Percentiles rank a stretch among this genome's conserved stretches.
These are phyloP conservation scores for Tipula helvola DNA, from an alignment of 2,888 invertebrate species.

Conservation along the genomic window DNA sequence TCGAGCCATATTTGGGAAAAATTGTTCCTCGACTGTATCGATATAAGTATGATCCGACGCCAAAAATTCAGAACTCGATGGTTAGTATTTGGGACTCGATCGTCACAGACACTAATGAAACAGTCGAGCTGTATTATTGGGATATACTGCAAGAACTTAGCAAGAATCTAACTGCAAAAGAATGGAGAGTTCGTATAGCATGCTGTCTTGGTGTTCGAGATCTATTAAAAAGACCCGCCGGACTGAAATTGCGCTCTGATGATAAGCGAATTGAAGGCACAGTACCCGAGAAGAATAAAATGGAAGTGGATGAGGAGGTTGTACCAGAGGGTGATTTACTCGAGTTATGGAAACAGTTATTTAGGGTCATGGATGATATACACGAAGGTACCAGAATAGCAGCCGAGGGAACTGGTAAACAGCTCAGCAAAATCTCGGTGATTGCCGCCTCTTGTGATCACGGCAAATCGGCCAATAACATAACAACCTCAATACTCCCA, in stretches of 20 bases:
- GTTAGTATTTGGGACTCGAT: slow-evolving; percentile 86
- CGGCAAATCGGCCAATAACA: slow-evolving; percentile 59
- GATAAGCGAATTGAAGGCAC: slow-evolving; percentile 11
- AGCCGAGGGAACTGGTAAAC: slow-evolving; percentile 56
- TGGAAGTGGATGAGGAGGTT: slow-evolving; percentile 21
- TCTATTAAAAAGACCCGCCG: slow-evolving; percentile 52
- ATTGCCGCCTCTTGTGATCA: slow-evolving; percentile 48
- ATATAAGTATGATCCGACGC: slow-evolving; percentile 80
- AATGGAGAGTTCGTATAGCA: slow-evolving; percentile 85
- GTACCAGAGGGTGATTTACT: slow-evolving; percentile 33
- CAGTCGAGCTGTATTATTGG: slow-evolving; percentile 43
- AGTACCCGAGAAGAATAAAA: not conserved
- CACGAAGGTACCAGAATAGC: slow-evolving; percentile 74
- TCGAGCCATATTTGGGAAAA: slow-evolving; percentile 67
- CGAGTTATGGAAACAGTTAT: slow-evolving; percentile 59
- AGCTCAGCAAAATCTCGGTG: slow-evolving; percentile 56
- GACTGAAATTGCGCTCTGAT: slow-evolving; percentile 27
- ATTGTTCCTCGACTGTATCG: slow-evolving; percentile 75
- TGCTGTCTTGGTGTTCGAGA: slow-evolving; percentile 81
- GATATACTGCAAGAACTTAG: slow-evolving; percentile 57
- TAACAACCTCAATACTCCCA: slow-evolving; percentile 65
- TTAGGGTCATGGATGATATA: slow-evolving; percentile 89
- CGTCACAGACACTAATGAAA: slow-evolving; percentile 72
- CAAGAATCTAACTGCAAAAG: slow-evolving; percentile 65
- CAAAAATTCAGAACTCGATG: slow-evolving; percentile 87